Conservation (phyloP, 2,113 vertebrate species). For the Protomyctophum bolini region DNA sequence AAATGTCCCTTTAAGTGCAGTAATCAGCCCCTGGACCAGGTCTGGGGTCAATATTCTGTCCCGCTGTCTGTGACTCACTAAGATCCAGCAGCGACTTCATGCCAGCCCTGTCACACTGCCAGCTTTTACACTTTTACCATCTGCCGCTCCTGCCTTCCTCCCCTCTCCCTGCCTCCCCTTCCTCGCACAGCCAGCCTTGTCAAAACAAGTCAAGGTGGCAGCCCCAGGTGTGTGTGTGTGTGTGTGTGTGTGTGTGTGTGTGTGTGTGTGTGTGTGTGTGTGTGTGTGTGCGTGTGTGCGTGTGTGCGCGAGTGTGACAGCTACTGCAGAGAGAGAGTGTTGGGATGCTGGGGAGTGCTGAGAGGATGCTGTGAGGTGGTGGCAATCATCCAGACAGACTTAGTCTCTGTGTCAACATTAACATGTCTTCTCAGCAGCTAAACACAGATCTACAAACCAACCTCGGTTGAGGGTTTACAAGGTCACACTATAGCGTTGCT, state of each 20-base stretch:
- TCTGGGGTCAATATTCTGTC: conserved; percentile 65
- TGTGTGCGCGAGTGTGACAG: conserved; percentile 61
- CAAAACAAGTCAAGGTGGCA: conserved; percentile 75
- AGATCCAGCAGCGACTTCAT: conserved; percentile 49
- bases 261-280: no score
- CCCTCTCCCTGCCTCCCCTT: conserved; percentile 45
- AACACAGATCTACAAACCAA: conserved; percentile 19
- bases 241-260: no score
- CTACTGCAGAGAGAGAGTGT: conserved; percentile 34
- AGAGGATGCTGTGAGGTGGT: conserved; percentile 57
- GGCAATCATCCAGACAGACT: conserved; percentile 63
- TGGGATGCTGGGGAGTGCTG: conserved; percentile 47
- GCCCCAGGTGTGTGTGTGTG: conserved; percentile 42
- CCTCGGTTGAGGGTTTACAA: conserved; percentile 30
- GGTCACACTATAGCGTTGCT: conserved; percentile 47
- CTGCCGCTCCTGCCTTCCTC: conserved; percentile 36
- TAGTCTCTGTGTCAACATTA: conserved; percentile 46
- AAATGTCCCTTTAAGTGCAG: no score
- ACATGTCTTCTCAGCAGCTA: conserved; percentile 42
- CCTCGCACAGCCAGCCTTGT: conserved; percentile 59
- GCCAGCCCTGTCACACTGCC: conserved; percentile 60
- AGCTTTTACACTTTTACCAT: conserved; percentile 64
- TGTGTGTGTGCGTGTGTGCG: no score
- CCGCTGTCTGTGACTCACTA: conserved; percentile 46
- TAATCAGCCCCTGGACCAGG: conserved; percentile 21